These are phyloP conservation scores for Onthophagus sagittarius DNA, from an alignment of 2,888 invertebrate species.

Conservation along the genomic window DNA sequence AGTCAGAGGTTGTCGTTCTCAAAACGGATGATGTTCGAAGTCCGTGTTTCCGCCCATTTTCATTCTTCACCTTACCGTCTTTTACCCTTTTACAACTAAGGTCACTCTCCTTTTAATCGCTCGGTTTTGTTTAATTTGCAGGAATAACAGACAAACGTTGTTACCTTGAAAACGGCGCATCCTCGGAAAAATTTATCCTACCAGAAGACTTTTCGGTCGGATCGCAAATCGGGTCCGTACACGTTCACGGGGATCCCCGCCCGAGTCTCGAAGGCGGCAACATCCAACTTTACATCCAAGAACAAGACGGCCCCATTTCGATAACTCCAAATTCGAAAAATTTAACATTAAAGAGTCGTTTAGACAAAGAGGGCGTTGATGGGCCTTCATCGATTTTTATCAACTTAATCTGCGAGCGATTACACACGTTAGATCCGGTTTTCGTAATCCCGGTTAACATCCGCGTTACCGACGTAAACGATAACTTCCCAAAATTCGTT, in stretches of 20 bases:
- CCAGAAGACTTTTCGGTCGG: constrained; percentile 81
- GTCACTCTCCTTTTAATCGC: not conserved
- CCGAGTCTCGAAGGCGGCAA: constrained; percentile 58
- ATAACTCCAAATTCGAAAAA: constrained; percentile 77
- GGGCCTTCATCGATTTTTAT: constrained; percentile 84
- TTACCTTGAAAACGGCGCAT: constrained; percentile 85
- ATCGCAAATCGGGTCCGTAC: constrained; percentile 71
- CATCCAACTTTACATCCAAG: constrained; percentile 73
- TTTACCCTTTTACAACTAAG: not conserved
- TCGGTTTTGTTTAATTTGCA: constrained; percentile 37
- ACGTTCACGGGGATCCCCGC: constrained; percentile 77
- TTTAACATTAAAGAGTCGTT: constrained; percentile 67
- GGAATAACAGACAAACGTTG: constrained; percentile 81
- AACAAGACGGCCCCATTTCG: constrained; percentile 73
- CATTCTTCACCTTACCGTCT: not conserved
- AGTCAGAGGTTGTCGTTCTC: constrained; percentile 14
- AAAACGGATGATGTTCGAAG: constrained; percentile 28
- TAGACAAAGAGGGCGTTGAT: constrained; percentile 80
- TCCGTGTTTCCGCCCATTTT: constrained; percentile 29
- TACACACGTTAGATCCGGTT: constrained; percentile 64
- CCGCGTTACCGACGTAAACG: constrained; percentile 86
- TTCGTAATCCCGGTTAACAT: constrained; percentile 79
- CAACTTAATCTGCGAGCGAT: constrained; percentile 79
- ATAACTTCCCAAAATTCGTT: constrained; percentile 80
- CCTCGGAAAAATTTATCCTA: constrained; percentile 87